Conservation (phyloP, 2,888 invertebrate species). For the Metallyticus violacea region DNA sequence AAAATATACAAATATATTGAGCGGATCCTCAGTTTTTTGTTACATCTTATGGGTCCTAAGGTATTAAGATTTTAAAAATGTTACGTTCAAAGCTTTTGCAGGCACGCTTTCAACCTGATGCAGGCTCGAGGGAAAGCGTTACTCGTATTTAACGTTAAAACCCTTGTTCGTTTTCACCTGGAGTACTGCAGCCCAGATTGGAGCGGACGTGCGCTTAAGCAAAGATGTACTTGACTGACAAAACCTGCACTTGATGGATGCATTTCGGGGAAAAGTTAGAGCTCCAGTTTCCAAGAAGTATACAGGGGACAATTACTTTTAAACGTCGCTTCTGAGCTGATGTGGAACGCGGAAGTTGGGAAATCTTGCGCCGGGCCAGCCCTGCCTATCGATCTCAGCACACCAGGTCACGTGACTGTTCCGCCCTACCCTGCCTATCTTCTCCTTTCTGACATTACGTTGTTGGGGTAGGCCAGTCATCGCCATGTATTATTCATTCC, state of each 20-base stretch:
- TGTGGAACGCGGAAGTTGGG: background rate
- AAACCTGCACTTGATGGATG: background rate
- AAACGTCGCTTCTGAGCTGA: background rate
- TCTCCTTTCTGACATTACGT: background rate
- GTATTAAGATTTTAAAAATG: too few species aligned
- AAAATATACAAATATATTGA: too few species aligned
- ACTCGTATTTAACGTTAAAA: too few species aligned
- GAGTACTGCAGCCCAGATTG: too few species aligned
- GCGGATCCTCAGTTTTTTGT: too few species aligned
- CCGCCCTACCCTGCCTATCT: background rate
- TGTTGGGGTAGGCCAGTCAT: background rate
- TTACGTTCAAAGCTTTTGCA: too few species aligned
- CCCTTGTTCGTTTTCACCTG: too few species aligned
- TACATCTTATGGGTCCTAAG: too few species aligned
- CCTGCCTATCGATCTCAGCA: background rate
- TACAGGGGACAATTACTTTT: background rate
- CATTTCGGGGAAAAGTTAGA: background rate
- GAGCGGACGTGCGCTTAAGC: too few species aligned
- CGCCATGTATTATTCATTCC: background rate
- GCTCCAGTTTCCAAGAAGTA: background rate
- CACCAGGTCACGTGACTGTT: background rate
- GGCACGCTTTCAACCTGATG: too few species aligned
- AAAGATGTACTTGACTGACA: too few species aligned
- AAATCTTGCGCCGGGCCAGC: background rate
- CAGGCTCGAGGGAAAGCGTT: too few species aligned